phyloP scores from a whole-genome alignment of 1,140 invertebrate species.

The Rhynchophorus ferrugineus region DNA sequence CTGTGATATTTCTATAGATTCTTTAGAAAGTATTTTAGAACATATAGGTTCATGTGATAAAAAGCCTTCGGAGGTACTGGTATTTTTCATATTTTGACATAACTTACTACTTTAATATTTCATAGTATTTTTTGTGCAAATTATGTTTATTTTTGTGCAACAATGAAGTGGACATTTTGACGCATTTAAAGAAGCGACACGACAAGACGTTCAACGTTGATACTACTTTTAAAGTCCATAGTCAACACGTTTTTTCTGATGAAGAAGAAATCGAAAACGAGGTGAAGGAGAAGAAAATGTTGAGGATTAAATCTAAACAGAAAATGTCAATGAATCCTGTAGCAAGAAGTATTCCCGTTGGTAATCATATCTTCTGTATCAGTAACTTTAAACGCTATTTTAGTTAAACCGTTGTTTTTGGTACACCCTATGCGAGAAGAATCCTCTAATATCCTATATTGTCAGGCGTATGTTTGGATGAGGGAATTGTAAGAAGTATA shows the following conservation, averaged over 20 bases:
- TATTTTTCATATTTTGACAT: neutral
- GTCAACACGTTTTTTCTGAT: too few species aligned
- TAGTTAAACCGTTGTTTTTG: conserved; percentile 16
- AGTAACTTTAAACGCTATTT: too few species aligned
- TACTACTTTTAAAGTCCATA: conserved; percentile 5
- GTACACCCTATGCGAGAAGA: neutral
- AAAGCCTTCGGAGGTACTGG: conserved; percentile 26
- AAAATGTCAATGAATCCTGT: too few species aligned
- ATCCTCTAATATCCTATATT: conserved; percentile 7
- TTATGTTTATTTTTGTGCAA: conserved; percentile 12
- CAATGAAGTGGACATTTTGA: conserved; percentile 14
- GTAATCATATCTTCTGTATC: too few species aligned
- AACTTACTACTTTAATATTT: neutral
- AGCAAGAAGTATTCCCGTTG: too few species aligned
- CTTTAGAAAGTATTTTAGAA: conserved; percentile 14
- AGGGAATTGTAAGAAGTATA: conserved; percentile 39
- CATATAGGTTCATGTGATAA: conserved; percentile 28
- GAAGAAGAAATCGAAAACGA: conserved; percentile 2
- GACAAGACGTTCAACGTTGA: conserved; percentile 12
- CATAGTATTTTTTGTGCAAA: conserved; percentile 17
- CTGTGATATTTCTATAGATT: conserved; percentile 17
- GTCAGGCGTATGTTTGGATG: conserved; percentile 37
- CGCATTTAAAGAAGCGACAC: conserved; percentile 22
- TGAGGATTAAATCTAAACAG: neutral
- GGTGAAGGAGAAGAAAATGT: neutral